These are phyloP conservation scores for Cherax quadricarinatus DNA, from an alignment of 1,140 invertebrate species.

Conservation along the genomic window DNA sequence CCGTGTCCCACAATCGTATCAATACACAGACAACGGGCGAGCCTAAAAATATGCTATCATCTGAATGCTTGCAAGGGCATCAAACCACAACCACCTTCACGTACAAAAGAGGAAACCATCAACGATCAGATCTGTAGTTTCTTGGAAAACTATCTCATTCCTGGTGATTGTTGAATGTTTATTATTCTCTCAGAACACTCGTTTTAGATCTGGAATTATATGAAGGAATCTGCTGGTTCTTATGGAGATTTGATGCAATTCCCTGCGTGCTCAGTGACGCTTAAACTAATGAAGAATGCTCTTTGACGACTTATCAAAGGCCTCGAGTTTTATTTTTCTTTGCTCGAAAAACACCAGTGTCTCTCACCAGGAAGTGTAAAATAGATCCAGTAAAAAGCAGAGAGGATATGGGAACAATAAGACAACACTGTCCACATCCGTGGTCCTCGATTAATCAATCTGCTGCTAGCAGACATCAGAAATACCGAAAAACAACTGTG, in stretches of 20 bases:
- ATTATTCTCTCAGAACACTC: neutral
- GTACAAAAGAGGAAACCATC: neutral
- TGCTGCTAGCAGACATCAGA: too few species aligned
- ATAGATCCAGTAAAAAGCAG: too few species aligned
- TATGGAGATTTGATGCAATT: neutral
- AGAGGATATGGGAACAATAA: too few species aligned
- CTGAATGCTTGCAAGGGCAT: neutral
- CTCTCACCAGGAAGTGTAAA: too few species aligned
- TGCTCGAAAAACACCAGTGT: too few species aligned
- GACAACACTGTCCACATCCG: too few species aligned
- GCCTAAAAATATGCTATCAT: too few species aligned
- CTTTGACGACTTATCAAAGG: neutral
- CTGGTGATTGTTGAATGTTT: neutral
- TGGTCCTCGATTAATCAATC: too few species aligned
- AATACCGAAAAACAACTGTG: too few species aligned
- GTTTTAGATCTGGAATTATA: neutral
- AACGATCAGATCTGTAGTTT: neutral
- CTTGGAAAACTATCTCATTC: neutral
- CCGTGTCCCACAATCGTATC: too few species aligned
- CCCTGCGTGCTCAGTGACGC: neutral
- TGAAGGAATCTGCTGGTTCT: neutral
- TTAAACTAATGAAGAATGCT: neutral
- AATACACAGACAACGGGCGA: too few species aligned
- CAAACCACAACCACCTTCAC: neutral
- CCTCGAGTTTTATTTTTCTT: too few species aligned